These are phyloP conservation scores for Crocodylus rhombifer DNA, from an alignment of 2,797 vertebrate genomes.

Conservation along the genomic window DNA sequence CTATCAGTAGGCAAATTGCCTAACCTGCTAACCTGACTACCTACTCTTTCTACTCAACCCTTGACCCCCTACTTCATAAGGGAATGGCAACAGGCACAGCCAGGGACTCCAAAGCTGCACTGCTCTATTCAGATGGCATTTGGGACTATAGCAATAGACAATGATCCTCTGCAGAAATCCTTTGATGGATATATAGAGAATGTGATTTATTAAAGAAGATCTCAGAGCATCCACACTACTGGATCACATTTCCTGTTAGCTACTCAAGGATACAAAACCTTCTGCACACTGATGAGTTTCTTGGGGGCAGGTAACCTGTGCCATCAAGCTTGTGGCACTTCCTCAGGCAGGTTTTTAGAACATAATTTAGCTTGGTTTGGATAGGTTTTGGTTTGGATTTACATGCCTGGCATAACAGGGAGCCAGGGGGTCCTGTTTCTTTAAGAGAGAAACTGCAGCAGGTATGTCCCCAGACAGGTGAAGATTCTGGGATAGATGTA, in stretches of 20 bases:
- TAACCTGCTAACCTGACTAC: not conserved
- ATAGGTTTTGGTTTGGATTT: not conserved
- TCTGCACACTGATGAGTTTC: not conserved
- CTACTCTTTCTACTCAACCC: not conserved
- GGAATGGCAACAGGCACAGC: not conserved
- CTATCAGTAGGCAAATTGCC: not conserved
- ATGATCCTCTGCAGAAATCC: not conserved
- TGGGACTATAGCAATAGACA: not conserved
- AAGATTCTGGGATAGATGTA: no score
- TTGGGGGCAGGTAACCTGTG: not conserved
- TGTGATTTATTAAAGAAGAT: not conserved
- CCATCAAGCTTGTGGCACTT: not conserved
- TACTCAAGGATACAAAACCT: not conserved
- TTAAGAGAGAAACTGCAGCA: no score
- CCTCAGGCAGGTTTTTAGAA: not conserved
- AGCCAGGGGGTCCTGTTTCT: no score
- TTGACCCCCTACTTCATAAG: not conserved
- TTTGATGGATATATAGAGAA: not conserved
- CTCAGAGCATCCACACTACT: not conserved
- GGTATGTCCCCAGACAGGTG: no score
- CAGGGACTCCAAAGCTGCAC: not conserved
- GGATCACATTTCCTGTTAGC: conserved; percentile 50
- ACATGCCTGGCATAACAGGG: no score
- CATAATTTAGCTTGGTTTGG: not conserved
- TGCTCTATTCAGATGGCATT: not conserved